These are phyloP conservation scores for Gymnoscopelus microlampas DNA, from an alignment of 2,797 vertebrate genomes.

Conservation along the genomic window DNA sequence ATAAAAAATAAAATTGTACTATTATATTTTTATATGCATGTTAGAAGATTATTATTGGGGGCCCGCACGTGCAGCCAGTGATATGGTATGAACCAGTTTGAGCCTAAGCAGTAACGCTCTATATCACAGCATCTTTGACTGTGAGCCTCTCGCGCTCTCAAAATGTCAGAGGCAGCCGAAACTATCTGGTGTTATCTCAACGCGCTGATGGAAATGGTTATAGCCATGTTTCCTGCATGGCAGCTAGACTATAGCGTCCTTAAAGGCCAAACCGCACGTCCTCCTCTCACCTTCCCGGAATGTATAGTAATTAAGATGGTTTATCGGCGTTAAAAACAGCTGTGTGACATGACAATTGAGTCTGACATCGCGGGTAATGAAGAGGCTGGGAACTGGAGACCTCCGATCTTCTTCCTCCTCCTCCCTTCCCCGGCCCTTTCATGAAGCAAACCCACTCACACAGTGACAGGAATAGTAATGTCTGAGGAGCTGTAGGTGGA, in stretches of 20 bases:
- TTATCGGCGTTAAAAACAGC: constrained; percentile 55
- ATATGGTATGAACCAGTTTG: too few relatives aligned
- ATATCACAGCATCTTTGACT: too few relatives aligned
- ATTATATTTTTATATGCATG: too few relatives aligned
- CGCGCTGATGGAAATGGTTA: constrained; percentile 37
- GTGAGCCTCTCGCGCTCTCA: too few relatives aligned
- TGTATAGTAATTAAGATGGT: constrained; percentile 62
- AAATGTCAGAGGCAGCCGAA: constrained; percentile 57
- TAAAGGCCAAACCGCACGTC: constrained; percentile 52
- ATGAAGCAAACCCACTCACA: constrained; percentile 25
- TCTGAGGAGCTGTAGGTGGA: constrained; percentile 33
- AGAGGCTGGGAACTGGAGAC: constrained; percentile 55
- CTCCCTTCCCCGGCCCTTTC: constrained; percentile 14
- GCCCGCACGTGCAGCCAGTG: too few relatives aligned
- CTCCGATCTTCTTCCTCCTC: constrained; percentile 40
- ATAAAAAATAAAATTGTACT: too few relatives aligned
- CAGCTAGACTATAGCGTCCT: constrained; percentile 15
- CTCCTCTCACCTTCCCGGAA: constrained; percentile 42
- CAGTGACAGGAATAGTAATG: constrained; percentile 68
- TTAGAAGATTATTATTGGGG: too few relatives aligned
- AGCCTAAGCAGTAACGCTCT: too few relatives aligned
- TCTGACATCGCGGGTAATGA: constrained; percentile 37
- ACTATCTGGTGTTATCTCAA: neutral
- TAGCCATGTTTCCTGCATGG: constrained; percentile 32
- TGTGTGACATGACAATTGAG: constrained; percentile 48